phyloP scores from a whole-genome alignment of 2,113 vertebrate species.

The Turnix velox region DNA sequence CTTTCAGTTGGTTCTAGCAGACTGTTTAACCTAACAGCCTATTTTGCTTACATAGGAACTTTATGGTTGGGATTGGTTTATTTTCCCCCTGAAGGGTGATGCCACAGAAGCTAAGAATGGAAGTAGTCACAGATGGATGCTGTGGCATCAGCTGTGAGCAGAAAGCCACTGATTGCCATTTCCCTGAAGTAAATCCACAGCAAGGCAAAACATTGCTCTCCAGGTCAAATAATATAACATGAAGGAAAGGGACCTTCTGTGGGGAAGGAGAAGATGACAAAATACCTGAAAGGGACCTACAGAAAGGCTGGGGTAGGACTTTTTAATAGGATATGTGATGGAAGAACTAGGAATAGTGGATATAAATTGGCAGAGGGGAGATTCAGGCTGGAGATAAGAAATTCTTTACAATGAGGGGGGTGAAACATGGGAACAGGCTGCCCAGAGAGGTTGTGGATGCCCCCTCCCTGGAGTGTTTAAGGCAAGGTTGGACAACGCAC shows the following conservation, averaged over 20 bases:
- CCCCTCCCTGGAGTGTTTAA: too few relatives aligned
- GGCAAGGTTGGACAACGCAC: too few relatives aligned
- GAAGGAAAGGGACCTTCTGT: not conserved
- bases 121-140: not conserved
- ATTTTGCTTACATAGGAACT: not conserved
- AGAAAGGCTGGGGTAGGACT: too few relatives aligned
- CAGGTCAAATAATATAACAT: not conserved
- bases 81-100: not conserved
- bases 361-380: too few relatives aligned
- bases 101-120: not conserved
- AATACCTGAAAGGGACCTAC: too few relatives aligned
- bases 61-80: not conserved
- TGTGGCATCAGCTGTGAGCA: not conserved
- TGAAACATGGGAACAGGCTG: too few relatives aligned
- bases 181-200: not conserved
- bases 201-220: not conserved
- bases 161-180: not conserved
- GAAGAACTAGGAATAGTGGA: too few relatives aligned
- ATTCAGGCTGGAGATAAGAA: too few relatives aligned
- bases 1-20: not conserved
- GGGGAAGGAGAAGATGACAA: not conserved
- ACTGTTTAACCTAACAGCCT: not conserved
- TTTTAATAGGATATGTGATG: too few relatives aligned
- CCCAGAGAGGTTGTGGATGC: too few relatives aligned
- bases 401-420: too few relatives aligned